Evolutionary conservation across 1,140 invertebrate species (phyloP).

Genomic region (Ips nitidus): DNA sequence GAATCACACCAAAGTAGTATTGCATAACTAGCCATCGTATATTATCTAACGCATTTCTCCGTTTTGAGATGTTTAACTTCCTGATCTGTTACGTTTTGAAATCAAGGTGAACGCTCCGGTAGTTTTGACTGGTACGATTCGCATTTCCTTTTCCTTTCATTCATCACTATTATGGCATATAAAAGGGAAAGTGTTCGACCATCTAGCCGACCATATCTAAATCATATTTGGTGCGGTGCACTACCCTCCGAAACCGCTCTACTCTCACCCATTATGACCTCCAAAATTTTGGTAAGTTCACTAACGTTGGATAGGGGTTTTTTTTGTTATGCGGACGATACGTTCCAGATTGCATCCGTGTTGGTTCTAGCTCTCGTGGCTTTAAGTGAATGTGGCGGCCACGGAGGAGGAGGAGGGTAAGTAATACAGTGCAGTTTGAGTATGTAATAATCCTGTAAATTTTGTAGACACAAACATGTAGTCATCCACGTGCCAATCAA

Average conservation of each 20-base stretch:
- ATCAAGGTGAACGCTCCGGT: slow-evolving; percentile 29
- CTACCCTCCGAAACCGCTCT: slow-evolving; percentile 8
- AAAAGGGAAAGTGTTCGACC: slow-evolving; percentile 25
- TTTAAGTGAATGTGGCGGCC: slow-evolving; percentile 28
- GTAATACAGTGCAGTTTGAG: too few species aligned
- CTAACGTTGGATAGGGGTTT: too few species aligned
- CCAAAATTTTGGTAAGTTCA: slow-evolving; percentile 30
- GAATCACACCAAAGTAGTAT: too few species aligned
- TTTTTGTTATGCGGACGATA: too few species aligned
- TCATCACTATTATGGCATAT: slow-evolving; percentile 25
- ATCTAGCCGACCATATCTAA: slow-evolving; percentile 22
- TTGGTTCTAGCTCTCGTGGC: slow-evolving; percentile 32
- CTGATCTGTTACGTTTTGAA: slow-evolving; percentile 14
- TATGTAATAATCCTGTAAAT: background rate
- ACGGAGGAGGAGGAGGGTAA: slow-evolving; percentile 33
- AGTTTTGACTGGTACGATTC: slow-evolving; percentile 12
- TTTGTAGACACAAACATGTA: slow-evolving; percentile 32
- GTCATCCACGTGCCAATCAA: slow-evolving; percentile 31
- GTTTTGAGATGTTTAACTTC: slow-evolving; percentile 9
- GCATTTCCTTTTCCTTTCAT: slow-evolving; percentile 28
- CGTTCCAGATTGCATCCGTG: slow-evolving; percentile 25
- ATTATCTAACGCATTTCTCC: too few species aligned
- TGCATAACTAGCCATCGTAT: too few species aligned
- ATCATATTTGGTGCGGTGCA: slow-evolving; percentile 30
- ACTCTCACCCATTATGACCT: slow-evolving; percentile 21